Conservation (phyloP, 2,888 invertebrate genomes). For the Stegophylla sp. region DNA sequence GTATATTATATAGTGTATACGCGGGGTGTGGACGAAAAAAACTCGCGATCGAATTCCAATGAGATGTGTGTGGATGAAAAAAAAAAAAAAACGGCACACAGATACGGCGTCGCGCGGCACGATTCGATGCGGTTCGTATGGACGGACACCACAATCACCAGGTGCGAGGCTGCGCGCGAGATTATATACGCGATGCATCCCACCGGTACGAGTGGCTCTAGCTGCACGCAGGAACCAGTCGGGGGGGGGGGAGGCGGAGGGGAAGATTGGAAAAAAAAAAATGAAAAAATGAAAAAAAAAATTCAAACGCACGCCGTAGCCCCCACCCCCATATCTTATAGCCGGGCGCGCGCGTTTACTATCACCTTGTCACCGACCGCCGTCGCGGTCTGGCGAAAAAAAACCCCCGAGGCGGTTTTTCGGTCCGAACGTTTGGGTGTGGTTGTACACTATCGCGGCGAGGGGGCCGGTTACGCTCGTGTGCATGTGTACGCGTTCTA, state of each 20-base stretch:
- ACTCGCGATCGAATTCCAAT: too few species aligned
- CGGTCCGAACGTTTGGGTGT: slow-evolving; percentile 57
- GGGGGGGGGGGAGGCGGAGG: too few species aligned
- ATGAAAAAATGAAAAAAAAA: too few species aligned
- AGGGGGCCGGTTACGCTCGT: slow-evolving; percentile 50
- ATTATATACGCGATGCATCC: slow-evolving; percentile 51
- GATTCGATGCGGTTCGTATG: slow-evolving; percentile 55
- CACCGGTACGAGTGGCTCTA: slow-evolving; percentile 20
- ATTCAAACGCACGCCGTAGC: background rate
- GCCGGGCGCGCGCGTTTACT: too few species aligned
- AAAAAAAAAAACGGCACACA: background rate
- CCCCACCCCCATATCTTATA: slow-evolving; percentile 36
- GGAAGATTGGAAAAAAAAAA: too few species aligned
- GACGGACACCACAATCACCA: slow-evolving; percentile 59
- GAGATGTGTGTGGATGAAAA: background rate
- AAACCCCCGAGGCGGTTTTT: slow-evolving; percentile 37
- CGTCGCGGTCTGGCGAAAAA: too few species aligned
- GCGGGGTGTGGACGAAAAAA: too few species aligned
- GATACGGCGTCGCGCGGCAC: slow-evolving; percentile 22
- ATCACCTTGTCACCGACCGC: slow-evolving; percentile 49
- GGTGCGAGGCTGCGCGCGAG: slow-evolving; percentile 32
- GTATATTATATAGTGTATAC: too few species aligned
- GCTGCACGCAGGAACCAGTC: too few species aligned
- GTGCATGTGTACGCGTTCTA: too few species aligned
- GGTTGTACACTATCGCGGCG: background rate